Conservation (phyloP, 2,113 vertebrate species). For the Megalops atlanticus region DNA sequence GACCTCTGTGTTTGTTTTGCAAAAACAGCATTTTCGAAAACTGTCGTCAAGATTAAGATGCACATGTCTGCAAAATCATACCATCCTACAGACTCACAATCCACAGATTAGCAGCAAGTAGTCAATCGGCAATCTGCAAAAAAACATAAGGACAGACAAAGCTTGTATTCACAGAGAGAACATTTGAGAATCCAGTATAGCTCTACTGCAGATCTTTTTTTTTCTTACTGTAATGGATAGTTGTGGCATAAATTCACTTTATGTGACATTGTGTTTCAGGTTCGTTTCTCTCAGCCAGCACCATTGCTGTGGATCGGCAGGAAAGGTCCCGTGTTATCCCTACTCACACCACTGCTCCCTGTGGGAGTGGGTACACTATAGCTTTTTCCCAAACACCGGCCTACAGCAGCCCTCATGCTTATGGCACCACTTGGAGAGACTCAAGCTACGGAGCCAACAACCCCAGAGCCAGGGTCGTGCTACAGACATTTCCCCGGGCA, state of each 20-base stretch:
- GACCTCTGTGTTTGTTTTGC: not conserved
- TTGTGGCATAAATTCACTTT: too few relatives aligned
- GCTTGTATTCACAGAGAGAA: too few relatives aligned
- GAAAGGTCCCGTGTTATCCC: slow-evolving; percentile 52
- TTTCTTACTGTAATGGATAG: too few relatives aligned
- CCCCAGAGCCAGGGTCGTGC: slow-evolving; percentile 44
- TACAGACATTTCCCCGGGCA: slow-evolving; percentile 56
- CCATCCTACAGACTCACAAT: too few relatives aligned
- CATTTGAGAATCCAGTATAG: too few relatives aligned
- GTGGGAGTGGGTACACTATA: slow-evolving; percentile 59
- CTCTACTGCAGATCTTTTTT: too few relatives aligned
- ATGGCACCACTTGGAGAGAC: slow-evolving; percentile 53
- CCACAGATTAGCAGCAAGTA: too few relatives aligned
- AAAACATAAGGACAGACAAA: too few relatives aligned
- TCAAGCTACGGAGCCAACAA: slow-evolving; percentile 50
- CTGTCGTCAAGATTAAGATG: not conserved
- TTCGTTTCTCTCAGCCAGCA: slow-evolving; percentile 45
- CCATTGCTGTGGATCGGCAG: slow-evolving; percentile 53
- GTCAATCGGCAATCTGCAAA: too few relatives aligned
- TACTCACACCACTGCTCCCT: slow-evolving; percentile 46
- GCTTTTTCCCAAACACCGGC: slow-evolving; percentile 59
- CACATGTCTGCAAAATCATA: not conserved
- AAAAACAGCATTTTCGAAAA: not conserved
- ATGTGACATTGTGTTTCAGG: too few relatives aligned
- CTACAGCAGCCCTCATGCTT: slow-evolving; percentile 50